phyloP scores from a whole-genome alignment of 1,140 invertebrate genomes.

The Maconellicoccus hirsutus region DNA sequence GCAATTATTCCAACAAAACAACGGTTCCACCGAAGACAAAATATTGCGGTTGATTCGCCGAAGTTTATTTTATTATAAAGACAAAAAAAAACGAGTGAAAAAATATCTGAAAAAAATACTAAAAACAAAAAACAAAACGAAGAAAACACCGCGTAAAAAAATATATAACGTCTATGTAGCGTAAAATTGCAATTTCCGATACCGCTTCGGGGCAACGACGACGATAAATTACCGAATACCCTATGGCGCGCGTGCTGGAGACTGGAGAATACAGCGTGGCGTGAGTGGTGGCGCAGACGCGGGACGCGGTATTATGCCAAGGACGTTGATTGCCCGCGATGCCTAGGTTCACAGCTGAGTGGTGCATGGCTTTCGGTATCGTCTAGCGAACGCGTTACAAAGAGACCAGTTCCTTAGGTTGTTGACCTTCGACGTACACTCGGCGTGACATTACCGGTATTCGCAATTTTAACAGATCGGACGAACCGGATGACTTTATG shows the following conservation, averaged over 20 bases:
- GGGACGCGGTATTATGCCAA: conserved; percentile 2
- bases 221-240: background rate
- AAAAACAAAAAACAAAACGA: too few relatives aligned
- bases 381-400: conserved; percentile 9
- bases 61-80: too few relatives aligned
- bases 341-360: conserved; percentile 12
- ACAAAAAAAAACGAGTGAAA: too few relatives aligned
- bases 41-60: too few relatives aligned
- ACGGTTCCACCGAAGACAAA: too few relatives aligned
- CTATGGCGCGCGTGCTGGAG: background rate
- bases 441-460: conserved; percentile 20
- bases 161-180: too few relatives aligned
- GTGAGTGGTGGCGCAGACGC: background rate
- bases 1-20: too few relatives aligned
- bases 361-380: background rate
- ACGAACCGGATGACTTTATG: background rate
- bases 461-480: background rate
- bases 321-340: conserved; percentile 15
- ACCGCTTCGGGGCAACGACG: background rate
- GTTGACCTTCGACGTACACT: conserved; percentile 14
- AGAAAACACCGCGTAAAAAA: too few relatives aligned
- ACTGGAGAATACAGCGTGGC: too few relatives aligned
- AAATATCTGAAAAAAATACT: too few relatives aligned
- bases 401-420: background rate
- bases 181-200: too few relatives aligned